A percentile compares a stretch with the other conserved stretches of the same genome.
Evolutionary conservation across 2,888 invertebrate species (phyloP).

Genomic region (Diarsia rubi): DNA sequence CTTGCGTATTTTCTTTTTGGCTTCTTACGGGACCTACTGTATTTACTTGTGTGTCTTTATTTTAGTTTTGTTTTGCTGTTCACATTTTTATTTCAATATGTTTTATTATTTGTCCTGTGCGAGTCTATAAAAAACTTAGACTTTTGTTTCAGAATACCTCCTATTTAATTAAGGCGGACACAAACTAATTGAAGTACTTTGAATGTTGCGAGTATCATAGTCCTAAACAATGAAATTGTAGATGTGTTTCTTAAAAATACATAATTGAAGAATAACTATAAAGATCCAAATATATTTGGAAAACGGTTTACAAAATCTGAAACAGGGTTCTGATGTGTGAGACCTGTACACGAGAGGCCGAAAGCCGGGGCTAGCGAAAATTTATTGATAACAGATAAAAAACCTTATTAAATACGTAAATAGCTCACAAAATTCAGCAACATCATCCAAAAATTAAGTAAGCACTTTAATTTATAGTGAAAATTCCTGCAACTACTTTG

Average conservation of each 20-base stretch:
- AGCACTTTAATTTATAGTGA: conserved; percentile 36
- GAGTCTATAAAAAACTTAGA: neutral
- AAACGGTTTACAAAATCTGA: neutral
- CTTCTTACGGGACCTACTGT: neutral
- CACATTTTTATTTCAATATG: neutral
- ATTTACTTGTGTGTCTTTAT: neutral
- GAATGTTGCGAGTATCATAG: too few species aligned
- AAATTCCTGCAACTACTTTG: conserved; percentile 29
- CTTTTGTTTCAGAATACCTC: neutral
- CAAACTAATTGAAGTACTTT: too few species aligned
- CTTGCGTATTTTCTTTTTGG: neutral
- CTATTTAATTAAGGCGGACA: too few species aligned
- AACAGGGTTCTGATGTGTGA: neutral
- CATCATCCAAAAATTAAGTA: conserved; percentile 11
- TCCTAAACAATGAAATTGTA: too few species aligned
- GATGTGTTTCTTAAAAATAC: too few species aligned
- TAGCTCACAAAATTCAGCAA: conserved; percentile 1
- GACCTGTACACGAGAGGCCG: neutral
- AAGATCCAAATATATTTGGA: neutral
- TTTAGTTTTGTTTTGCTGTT: neutral
- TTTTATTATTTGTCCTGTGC: neutral
- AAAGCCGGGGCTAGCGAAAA: neutral
- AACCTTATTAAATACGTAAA: neutral
- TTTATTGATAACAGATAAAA: neutral
- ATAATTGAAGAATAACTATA: too few species aligned